Conservation (phyloP, 53 echinoderm and acorn worm species). For the Actinopyga echinites region DNA sequence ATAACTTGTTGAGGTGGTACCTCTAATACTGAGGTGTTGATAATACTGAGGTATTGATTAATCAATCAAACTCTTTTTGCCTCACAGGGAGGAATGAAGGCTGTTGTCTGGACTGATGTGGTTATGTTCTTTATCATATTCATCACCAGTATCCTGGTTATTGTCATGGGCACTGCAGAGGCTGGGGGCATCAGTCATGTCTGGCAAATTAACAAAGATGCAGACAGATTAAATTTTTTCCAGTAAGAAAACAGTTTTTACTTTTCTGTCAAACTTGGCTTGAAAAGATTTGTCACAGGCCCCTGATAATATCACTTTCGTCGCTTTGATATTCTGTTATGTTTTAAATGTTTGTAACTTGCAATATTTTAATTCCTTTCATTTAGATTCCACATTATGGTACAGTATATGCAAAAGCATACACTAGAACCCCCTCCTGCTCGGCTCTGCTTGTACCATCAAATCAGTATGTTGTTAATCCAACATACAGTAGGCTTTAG, state of each 20-base stretch:
- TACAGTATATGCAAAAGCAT: too few species aligned
- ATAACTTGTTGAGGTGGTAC: too few species aligned
- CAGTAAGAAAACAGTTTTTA: constrained; percentile 23
- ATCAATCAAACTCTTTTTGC: neutral
- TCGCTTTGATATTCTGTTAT: too few species aligned
- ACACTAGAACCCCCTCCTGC: too few species aligned
- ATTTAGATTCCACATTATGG: neutral
- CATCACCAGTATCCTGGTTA: constrained; percentile 42
- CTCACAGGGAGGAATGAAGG: constrained; percentile 58
- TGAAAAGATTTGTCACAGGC: too few species aligned
- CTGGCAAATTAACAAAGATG: constrained; percentile 51
- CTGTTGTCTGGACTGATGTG: constrained; percentile 59
- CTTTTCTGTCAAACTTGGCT: neutral
- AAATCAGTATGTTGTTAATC: too few species aligned
- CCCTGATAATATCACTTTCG: too few species aligned
- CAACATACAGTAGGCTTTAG: too few species aligned
- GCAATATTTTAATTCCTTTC: neutral
- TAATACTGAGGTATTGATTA: too few species aligned
- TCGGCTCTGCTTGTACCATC: too few species aligned
- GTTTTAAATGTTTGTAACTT: neutral
- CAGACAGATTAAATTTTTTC: constrained; percentile 35
- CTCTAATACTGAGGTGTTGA: too few species aligned
- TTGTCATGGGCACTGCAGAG: constrained; percentile 47
- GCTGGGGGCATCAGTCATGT: constrained; percentile 58
- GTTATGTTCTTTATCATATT: constrained; percentile 48